Conservation (phyloP, 1,140 invertebrate species). For the Scylla paramamosain region DNA sequence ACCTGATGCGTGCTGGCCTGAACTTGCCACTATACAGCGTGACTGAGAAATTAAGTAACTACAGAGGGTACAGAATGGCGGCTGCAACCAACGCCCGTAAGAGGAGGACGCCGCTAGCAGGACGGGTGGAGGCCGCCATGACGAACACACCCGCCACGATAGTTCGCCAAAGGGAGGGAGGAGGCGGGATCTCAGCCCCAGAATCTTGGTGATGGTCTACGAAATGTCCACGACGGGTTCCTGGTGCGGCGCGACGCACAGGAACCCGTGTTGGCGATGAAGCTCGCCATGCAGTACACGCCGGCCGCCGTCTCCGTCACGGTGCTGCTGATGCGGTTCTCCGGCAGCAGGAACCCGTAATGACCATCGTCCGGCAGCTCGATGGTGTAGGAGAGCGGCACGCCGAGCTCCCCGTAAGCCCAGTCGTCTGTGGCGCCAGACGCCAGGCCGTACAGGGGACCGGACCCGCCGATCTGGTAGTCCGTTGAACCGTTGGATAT, state of each 20-base stretch:
- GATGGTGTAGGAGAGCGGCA: conserved; percentile 94
- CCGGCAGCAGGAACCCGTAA: conserved; percentile 89
- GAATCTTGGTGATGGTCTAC: background rate
- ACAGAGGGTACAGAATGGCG: background rate
- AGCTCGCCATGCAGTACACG: conserved; percentile 72
- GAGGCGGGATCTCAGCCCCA: background rate
- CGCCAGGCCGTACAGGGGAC: conserved; percentile 78
- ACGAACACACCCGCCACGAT: too few relatives aligned
- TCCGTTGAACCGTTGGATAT: conserved; percentile 50
- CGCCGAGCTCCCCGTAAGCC: conserved; percentile 85
- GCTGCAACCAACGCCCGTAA: background rate
- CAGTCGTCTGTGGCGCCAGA: conserved; percentile 82
- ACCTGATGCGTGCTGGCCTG: background rate
- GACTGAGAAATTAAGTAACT: background rate
- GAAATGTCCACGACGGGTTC: background rate
- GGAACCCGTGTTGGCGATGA: conserved; percentile 57
- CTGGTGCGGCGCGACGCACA: conserved; percentile 55
- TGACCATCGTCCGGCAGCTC: conserved; percentile 88
- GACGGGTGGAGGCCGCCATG: background rate
- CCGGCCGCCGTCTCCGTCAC: conserved; percentile 88
- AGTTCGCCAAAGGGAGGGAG: background rate
- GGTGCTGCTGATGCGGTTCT: conserved; percentile 86
- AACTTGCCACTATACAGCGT: background rate
- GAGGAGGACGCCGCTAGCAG: background rate
- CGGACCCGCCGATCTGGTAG: conserved; percentile 72